Base-by-base conservation (phyloP, 2,888 invertebrate species). In the Drosophila siamana region DNA sequence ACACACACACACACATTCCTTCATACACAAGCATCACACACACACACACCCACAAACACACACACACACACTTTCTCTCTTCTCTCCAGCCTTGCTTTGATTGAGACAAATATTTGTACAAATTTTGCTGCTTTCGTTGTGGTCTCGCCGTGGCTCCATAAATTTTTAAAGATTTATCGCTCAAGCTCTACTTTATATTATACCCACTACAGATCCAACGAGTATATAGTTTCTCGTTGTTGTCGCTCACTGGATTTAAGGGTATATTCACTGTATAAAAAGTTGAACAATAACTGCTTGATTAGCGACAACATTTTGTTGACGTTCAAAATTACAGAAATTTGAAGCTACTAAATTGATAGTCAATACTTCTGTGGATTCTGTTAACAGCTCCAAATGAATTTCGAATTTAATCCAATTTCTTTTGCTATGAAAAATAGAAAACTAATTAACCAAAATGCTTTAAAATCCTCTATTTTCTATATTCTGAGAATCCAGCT, bases 101-200 rank as follows among this genome's bases (percentile, higher is more conserved):
- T 86, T 80, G 86, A 70, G 81, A 83, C 86, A 83, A 86, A 83
- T 86, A 83, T 86, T 84, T 84, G 84, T 66, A 80, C 73, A 80
- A 80, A 13, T 78, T 74, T 73, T 48, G 52, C 55, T 51, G 62
- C 63, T 67, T 62, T 68, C 41, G 48, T 36, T 44, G 36, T 46
- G 72, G 82, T 56, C 74, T 61, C 60, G 65, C 40, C 56, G 33
- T 36, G 46, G 60, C 71, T 59, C 71, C 57, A 83, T 82, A 85
- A 74, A 83, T 83, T 81, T 80, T 75, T 81, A 56, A 48, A 51
- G 66, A 83, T 85, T 83, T 84, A 81, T 86, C 62, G 75, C 66
- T 52, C 61, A 56, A 40, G 26, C 15, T 30, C 11, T 13, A 13
- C n/a, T 36, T 30, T 52, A 54, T 38, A 68, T 19, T 38, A 68